A percentile compares a stretch with the other conserved stretches of the same genome.
Conservation (phyloP, 2,888 invertebrate genomes). For the Cephus runcator region DNA sequence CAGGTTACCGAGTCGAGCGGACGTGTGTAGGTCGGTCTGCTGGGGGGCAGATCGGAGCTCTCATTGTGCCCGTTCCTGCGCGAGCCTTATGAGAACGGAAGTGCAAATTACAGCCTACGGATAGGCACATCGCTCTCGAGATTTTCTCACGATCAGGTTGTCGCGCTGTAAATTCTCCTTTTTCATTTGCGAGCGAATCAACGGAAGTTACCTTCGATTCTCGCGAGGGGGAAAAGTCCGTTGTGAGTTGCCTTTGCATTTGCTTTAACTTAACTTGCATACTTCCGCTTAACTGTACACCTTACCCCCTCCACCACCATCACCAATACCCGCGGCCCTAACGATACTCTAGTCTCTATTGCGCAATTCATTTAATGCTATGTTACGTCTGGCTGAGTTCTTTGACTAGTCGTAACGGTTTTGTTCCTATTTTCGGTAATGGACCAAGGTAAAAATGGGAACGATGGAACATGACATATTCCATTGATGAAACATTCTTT, state of each 20-base stretch:
- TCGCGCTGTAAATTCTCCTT: conserved; percentile 33
- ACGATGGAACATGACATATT: not conserved
- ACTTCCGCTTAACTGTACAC: not conserved
- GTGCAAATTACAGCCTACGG: conserved; percentile 58
- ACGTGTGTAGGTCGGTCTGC: conserved; percentile 12
- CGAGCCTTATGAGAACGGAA: conserved; percentile 59
- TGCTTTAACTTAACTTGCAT: not conserved
- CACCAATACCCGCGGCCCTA: not conserved
- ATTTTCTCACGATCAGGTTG: conserved; percentile 58
- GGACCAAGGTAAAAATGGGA: not conserved
- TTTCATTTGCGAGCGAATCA: conserved; percentile 7
- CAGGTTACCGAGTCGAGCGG: conserved; percentile 47
- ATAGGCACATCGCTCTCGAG: conserved; percentile 22
- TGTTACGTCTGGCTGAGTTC: not conserved
- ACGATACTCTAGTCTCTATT: not conserved
- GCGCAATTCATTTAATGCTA: not conserved
- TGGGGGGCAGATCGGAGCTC: conserved; percentile 28
- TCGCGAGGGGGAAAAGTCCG: not conserved
- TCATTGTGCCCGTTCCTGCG: conserved; percentile 23
- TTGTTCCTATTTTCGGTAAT: not conserved
- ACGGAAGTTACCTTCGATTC: not conserved
- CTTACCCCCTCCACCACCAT: not conserved
- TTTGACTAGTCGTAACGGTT: not conserved
- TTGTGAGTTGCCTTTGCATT: not conserved
- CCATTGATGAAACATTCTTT: not conserved